Evolutionary conservation across 2,113 vertebrate species (phyloP), one percentile per base, ranked within the genome.

Genomic region (Megaceryle torquata): DNA sequence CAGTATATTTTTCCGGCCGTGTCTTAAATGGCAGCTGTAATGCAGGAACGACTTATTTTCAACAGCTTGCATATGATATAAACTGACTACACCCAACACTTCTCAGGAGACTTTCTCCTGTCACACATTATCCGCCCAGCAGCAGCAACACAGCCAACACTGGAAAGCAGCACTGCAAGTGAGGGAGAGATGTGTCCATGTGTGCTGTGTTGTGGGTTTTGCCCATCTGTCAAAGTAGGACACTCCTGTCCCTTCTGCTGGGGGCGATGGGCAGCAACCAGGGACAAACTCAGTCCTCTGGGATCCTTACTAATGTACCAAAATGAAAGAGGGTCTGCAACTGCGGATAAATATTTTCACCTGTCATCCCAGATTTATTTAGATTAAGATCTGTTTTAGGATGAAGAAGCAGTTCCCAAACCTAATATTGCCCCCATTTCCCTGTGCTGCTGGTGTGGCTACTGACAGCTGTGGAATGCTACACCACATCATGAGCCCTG

Each of bases 181-280:
- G 39, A 41, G 39, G 39, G 39, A 41, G 39, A 41, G 39, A 41
- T 41, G 39, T 41, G 39, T 41, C 39, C 39, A 41, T 41, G 39
- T 41, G 39, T 41, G 39, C 39, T 41, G 39, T 41, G 39, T 41
- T 41, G 39, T 10, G 13, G 39, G 39, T 41, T 41, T 41, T 41
- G 39, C 39, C 39, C 39, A 41, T 41, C 39, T 41, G 39, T 41
- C 39, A 41, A 41, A 41, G 39, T 41, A 37, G 24, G 50, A 54
- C 46, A 17, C 0, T 1, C 41, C 54, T 6, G 3, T 11, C 31
- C 46, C 35, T 69, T 50, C 64, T n/a, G 11, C 31, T 29, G 20
- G 12, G 4, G 46, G 2, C 0, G 0, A 2, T 0, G 3, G 18
- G 15, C 33, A 75, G 19, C 33, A 67, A 14, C 7, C 37, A n/a